Evolutionary conservation across 2,797 vertebrate species (phyloP), one percentile per base, ranked within the genome.

Genomic region (Chlorospingus semifuscus): DNA sequence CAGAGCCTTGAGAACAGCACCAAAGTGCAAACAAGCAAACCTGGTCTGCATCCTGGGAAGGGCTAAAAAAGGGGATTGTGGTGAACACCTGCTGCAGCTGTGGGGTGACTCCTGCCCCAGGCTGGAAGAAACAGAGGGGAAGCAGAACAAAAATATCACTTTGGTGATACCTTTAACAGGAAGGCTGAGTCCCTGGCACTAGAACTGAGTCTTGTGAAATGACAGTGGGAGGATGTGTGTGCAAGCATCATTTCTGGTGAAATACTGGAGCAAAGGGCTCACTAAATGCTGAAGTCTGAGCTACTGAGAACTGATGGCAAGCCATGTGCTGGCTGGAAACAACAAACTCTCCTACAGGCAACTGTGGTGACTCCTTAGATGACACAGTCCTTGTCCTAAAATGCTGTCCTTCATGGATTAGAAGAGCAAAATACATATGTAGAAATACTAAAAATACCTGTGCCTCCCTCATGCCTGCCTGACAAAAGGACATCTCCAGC

Each of bases 401-500:
- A 71, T 11, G 9, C 47, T 89, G 79, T 72, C 92, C 85, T 93
- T 86, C 47, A 32, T 42, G 65, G 36, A 64, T 79, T 83, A 85
- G 76, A 87, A 78, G 52, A 75, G 56, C 83, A 89, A 91, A 74
- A 92, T 55, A 55, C 37, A 18, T 82, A 37, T 30, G 39, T 42
- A 79, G 59, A 86, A 89, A 75, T 69, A 44, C 68, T 93, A 94
- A 95, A 95, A 95, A 92, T 84, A 93, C 32, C 60, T 87, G 57
- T 68, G 61, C 72, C 71, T 83, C 60, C 66, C 56, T 85, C 78
- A 89, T 78, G 69, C 63, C 72, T 90, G 70, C 56, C 82, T 88
- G 82, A 91, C 65, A 91, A 94, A 93, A 88, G 91, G 88, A 72
- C 63, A 71, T 52, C 80, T 77, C 85, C 66, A 69, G 83, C 19